Evolutionary conservation across 1,140 invertebrate genomes (phyloP), one percentile per base, ranked within the genome.

Genomic region (Gerris buenoi): DNA sequence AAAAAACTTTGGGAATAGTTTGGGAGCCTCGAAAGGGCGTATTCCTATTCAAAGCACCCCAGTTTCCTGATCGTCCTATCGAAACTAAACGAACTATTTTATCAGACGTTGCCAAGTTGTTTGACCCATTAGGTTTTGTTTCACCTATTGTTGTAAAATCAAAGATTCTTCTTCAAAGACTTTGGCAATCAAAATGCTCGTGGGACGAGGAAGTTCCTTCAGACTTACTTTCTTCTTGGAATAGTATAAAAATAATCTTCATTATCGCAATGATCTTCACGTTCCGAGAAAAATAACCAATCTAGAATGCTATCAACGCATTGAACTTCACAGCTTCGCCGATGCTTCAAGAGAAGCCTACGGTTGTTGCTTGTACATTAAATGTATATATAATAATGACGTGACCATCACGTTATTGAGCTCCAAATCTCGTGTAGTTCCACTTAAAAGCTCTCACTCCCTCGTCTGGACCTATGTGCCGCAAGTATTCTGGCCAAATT

Each of bases 101-200:
- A 25, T 70, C 74, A 15, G 67, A 59, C 14, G 69, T 68, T 23
- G 70, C 68, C 27, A 69, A 68, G 63, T 69, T 76, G 25, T 77
- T 74, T 69, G n/a, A 46, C 18, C 33, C 33, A 10, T 18, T 10
- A 46, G 33, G 33, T 10, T 46, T 46, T 46, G 5, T 46, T 10
- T 10, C 5, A 10, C 33, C 33, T 46, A 18, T 46, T 46, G 33
- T 46, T 10, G 18, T 46, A 46, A 46, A 46, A 46, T 5, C 33
- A 46, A 46, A 46, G 18, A 46, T 46, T 46, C 18, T 46, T 10
- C 5, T 46, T 5, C 33, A 46, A 46, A 46, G 5, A 10, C 18
- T 46, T 10, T 46, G 33, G 33, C 33, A 46, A 46, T 10, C 5
- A 18, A 5, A 46, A 18, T 46, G 5, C 5, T 5, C 5, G 5